Evolutionary conservation across 2,797 vertebrate species (phyloP).

Genomic region (Danio aesculapii): DNA sequence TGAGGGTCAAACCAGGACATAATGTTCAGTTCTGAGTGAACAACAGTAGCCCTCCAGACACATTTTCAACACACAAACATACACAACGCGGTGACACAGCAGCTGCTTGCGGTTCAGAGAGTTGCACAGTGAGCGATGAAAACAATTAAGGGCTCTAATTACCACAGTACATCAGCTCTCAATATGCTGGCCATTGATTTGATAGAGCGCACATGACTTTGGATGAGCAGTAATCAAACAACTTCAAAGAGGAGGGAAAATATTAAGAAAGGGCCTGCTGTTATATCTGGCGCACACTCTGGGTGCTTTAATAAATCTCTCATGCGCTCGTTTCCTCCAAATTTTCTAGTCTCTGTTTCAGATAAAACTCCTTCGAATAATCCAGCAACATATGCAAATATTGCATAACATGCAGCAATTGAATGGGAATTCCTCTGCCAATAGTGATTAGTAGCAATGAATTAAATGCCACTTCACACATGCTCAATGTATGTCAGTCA

Average conservation of each 20-base stretch:
- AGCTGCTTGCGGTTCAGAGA: conserved; percentile 54
- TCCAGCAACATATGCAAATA: not conserved
- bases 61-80: conserved; percentile 24
- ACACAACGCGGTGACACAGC: conserved; percentile 42
- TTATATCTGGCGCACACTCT: conserved; percentile 50
- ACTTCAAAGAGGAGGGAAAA: conserved; percentile 45
- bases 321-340: not conserved
- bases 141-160: conserved; percentile 81
- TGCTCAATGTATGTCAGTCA: conserved; percentile 13
- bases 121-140: conserved; percentile 64
- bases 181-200: conserved; percentile 75
- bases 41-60: conserved; percentile 4
- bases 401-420: not conserved
- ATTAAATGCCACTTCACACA: conserved; percentile 32
- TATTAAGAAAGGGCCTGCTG: conserved; percentile 57
- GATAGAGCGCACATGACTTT: conserved; percentile 63
- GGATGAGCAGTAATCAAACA: conserved; percentile 67
- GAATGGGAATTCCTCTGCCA: conserved; percentile 13
- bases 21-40: conserved; percentile 1
- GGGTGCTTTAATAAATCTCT: conserved; percentile 38
- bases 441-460: conserved; percentile 39
- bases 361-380: conserved; percentile 40
- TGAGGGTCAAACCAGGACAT: not conserved
- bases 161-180: conserved; percentile 75
- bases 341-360: conserved; percentile 12